phyloP scores from a whole-genome alignment of 2,113 vertebrate species.

The Megatriorchis doriae region DNA sequence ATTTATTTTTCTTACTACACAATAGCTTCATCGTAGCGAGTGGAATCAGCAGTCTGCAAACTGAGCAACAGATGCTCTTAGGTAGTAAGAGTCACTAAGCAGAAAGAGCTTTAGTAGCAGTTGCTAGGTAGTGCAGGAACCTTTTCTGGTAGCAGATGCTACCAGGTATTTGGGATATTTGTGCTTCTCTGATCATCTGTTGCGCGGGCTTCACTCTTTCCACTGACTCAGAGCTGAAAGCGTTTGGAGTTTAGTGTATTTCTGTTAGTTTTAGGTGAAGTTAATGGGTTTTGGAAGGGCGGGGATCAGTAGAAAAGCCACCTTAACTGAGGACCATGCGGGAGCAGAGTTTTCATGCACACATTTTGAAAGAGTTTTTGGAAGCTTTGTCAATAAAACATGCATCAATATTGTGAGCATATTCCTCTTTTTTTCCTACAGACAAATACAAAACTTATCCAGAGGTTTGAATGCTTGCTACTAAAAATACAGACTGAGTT shows the following conservation, averaged over 20 bases:
- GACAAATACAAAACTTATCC: accelerated
- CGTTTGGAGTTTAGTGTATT: neutral
- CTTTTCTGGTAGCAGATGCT: neutral
- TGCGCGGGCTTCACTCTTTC: neutral
- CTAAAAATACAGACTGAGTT: neutral
- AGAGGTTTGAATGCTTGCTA: neutral
- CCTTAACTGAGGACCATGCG: neutral
- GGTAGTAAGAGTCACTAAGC: neutral
- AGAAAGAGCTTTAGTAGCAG: neutral
- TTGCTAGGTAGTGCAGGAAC: neutral
- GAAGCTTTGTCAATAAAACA: neutral
- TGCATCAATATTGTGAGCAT: accelerated
- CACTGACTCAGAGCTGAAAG: neutral
- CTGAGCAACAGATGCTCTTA: neutral
- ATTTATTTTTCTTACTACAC: neutral
- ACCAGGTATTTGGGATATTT: neutral
- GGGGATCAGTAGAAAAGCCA: neutral
- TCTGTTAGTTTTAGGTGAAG: neutral
- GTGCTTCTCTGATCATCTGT: neutral
- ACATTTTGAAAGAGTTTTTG: neutral
- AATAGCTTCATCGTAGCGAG: neutral
- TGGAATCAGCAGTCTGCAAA: neutral
- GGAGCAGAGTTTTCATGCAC: neutral
- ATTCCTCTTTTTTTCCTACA: neutral
- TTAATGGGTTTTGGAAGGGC: neutral